These are phyloP conservation scores for Eremophila alpestris DNA, from an alignment of 2,797 vertebrate species.

Conservation along the genomic window DNA sequence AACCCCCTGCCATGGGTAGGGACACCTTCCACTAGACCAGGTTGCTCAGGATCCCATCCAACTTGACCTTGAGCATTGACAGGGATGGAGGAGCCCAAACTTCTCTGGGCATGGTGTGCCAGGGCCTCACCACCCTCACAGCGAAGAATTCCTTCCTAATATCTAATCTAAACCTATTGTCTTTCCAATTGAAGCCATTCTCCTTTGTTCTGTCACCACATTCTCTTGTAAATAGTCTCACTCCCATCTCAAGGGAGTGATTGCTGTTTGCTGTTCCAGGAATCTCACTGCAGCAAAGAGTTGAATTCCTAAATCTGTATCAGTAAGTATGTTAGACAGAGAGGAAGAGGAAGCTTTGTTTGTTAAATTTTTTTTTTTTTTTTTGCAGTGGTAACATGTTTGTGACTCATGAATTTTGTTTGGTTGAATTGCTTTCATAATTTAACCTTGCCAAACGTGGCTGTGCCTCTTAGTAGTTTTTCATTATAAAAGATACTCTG, in stretches of 20 bases:
- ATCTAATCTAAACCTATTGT: neutral
- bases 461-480: neutral
- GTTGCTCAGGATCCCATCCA: neutral
- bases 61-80: neutral
- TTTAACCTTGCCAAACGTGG: slow-evolving; percentile 25
- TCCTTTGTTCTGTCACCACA: neutral
- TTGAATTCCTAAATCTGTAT: neutral
- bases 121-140: neutral
- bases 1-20: too few relatives aligned
- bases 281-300: neutral
- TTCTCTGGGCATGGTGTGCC: neutral
- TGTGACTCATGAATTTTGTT: slow-evolving; percentile 35
- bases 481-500: slow-evolving; percentile 45
- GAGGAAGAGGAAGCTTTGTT: neutral
- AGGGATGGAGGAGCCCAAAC: neutral
- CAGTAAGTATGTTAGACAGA: neutral
- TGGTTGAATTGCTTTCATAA: slow-evolving; percentile 52
- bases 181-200: neutral
- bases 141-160: neutral
- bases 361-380: neutral
- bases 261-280: neutral
- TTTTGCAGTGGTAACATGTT: neutral
- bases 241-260: neutral
- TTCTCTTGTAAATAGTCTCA: neutral
- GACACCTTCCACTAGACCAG: too few relatives aligned